phyloP scores from a whole-genome alignment of 2,888 invertebrate genomes.

The Acronicta aceris region DNA sequence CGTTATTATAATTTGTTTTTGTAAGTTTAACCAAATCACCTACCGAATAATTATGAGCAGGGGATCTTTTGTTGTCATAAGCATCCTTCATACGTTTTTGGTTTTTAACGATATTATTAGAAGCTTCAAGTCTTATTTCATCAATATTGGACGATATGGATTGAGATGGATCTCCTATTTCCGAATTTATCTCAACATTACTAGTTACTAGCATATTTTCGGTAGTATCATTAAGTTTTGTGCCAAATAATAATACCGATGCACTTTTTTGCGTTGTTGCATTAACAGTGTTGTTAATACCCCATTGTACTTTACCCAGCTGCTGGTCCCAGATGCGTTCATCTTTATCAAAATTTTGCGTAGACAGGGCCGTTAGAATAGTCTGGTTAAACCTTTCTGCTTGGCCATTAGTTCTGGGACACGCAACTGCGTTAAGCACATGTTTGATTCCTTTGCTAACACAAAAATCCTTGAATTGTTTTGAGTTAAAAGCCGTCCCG shows the following conservation, averaged over 20 bases:
- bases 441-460: slow-evolving; percentile 8
- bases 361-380: slow-evolving; percentile 2
- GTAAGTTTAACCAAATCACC: slow-evolving; percentile 16
- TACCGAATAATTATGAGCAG: slow-evolving; percentile 4
- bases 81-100: slow-evolving; percentile 1
- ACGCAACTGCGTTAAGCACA: slow-evolving; percentile 14
- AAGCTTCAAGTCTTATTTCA: neutral
- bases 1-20: slow-evolving; percentile 4
- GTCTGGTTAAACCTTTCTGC: slow-evolving; percentile 23
- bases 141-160: neutral
- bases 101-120: neutral
- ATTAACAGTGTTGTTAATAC: slow-evolving; percentile 46
- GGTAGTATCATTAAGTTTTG: slow-evolving; percentile 4
- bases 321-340: slow-evolving; percentile 41
- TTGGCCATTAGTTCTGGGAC: slow-evolving; percentile 16
- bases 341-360: slow-evolving; percentile 5
- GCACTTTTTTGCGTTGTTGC: slow-evolving; percentile 34
- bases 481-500: slow-evolving; percentile 4
- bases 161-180: neutral
- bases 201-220: slow-evolving; percentile 24
- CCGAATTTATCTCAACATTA: neutral
- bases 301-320: slow-evolving; percentile 37
- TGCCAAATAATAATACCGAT: slow-evolving; percentile 28
- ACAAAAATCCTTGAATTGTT: slow-evolving; percentile 5
- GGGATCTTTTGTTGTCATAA: slow-evolving; percentile 1